Percentiles rank a stretch among this genome's conserved stretches.
phyloP scores from a whole-genome alignment of 2,797 vertebrate species.

The Holocentrus rufus region DNA sequence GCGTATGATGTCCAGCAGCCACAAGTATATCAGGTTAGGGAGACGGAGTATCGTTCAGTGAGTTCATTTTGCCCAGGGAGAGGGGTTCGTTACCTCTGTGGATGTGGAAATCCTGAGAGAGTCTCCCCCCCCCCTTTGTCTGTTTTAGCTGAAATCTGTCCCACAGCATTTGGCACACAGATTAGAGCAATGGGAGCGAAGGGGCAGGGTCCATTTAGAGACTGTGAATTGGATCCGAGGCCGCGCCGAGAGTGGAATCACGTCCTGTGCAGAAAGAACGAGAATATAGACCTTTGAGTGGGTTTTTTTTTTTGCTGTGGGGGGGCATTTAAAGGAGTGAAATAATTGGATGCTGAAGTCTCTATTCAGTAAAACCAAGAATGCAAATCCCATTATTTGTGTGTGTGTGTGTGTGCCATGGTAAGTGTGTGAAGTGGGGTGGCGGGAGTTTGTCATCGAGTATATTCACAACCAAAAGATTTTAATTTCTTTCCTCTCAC shows the following conservation, averaged over 20 bases:
- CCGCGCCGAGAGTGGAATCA: conserved; percentile 57
- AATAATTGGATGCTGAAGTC: conserved; percentile 72
- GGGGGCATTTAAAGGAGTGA: conserved; percentile 67
- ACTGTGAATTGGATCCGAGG: conserved; percentile 55
- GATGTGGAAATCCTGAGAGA: conserved; percentile 30
- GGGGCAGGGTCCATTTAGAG: conserved; percentile 52
- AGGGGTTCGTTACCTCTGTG: conserved; percentile 42
- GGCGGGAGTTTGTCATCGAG: conserved; percentile 45
- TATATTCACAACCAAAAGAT: conserved; percentile 17
- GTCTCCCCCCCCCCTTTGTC: conserved; percentile 48
- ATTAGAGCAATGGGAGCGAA: conserved; percentile 57
- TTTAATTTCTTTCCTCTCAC: conserved; percentile 38
- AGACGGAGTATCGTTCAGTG: conserved; percentile 52
- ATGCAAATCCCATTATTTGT: conserved; percentile 55
- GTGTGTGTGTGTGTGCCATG: conserved; percentile 14
- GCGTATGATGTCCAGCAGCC: conserved; percentile 46
- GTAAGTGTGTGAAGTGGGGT: conserved; percentile 28
- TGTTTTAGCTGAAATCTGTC: conserved; percentile 53
- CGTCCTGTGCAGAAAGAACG: conserved; percentile 49
- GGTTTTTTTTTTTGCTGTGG: conserved; percentile 65
- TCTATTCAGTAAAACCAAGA: conserved; percentile 65
- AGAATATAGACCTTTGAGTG: conserved; percentile 60
- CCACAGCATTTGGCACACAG: conserved; percentile 53
- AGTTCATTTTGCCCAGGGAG: conserved; percentile 58
- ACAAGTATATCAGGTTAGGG: conserved; percentile 48